Percentiles rank a stretch among this genome's conserved stretches.
Evolutionary conservation across 2,797 vertebrate species (phyloP).

Genomic region (Sebastes baramenuke): DNA sequence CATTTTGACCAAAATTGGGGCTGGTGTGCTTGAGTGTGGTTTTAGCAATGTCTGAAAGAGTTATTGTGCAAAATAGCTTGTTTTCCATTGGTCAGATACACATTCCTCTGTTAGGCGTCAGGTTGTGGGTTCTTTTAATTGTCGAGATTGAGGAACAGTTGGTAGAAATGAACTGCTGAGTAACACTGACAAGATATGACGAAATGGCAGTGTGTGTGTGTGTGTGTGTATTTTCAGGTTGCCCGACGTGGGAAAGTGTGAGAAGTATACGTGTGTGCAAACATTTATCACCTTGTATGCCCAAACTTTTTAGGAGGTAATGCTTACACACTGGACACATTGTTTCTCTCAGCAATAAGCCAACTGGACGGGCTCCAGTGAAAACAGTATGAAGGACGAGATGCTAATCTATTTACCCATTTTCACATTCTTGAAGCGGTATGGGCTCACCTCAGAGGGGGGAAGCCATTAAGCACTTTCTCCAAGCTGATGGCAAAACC

Average conservation of each 20-base stretch:
- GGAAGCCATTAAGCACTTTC: constrained; percentile 38
- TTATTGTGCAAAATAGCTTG: constrained; percentile 26
- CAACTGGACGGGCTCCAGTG: constrained; percentile 62
- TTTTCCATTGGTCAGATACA: constrained; percentile 33
- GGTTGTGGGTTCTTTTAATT: constrained; percentile 20
- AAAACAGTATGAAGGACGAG: constrained; percentile 59
- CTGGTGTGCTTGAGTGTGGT: constrained; percentile 33
- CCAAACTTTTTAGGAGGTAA: constrained; percentile 24
- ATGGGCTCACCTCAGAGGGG: constrained; percentile 30
- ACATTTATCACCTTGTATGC: constrained; percentile 35
- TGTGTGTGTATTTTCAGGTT: not conserved
- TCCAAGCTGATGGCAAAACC: constrained; percentile 40
- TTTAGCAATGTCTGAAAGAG: constrained; percentile 41
- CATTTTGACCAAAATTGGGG: constrained; percentile 59
- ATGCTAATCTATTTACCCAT: constrained; percentile 67
- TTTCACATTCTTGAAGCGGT: constrained; percentile 57
- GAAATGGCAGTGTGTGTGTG: not conserved
- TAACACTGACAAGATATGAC: constrained; percentile 12
- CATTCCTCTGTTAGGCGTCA: constrained; percentile 57
- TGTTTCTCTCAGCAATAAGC: constrained; percentile 55
- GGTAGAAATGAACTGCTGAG: constrained; percentile 11
- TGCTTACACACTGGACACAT: constrained; percentile 49
- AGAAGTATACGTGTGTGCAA: constrained; percentile 30
- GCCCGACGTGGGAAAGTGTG: constrained; percentile 16
- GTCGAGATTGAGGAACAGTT: not conserved